Evolutionary conservation across 2,797 vertebrate species (phyloP).

Genomic region (Semotilus atromaculatus): DNA sequence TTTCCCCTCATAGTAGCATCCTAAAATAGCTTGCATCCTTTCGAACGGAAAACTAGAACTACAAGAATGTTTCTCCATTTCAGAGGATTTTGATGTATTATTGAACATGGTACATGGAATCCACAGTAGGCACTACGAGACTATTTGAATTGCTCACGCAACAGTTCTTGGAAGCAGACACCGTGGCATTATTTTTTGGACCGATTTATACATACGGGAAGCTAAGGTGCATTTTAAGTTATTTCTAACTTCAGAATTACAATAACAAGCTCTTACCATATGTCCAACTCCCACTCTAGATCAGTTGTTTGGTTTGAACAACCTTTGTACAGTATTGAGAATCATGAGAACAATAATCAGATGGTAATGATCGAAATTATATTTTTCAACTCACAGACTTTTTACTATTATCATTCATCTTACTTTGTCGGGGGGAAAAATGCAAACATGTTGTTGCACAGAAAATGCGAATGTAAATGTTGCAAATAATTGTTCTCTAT

Average conservation of each 20-base stretch:
- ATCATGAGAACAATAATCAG: neutral
- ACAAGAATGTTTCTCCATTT: constrained; percentile 27
- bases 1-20: constrained; percentile 22
- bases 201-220: neutral
- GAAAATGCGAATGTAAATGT: constrained; percentile 13
- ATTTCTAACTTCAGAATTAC: neutral
- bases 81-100: constrained; percentile 36
- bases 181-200: neutral
- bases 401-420: constrained; percentile 10
- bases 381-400: neutral
- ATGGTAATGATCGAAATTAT: neutral
- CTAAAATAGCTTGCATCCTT: constrained; percentile 39
- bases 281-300: neutral
- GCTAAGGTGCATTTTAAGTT: neutral
- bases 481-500: constrained; percentile 48
- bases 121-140: neutral
- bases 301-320: neutral
- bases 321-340: neutral
- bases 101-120: constrained; percentile 19
- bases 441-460: neutral
- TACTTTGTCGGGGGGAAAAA: neutral
- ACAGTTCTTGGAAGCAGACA: constrained; percentile 11
- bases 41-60: constrained; percentile 35
- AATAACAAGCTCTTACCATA: neutral
- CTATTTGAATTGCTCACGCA: constrained; percentile 29